These are phyloP conservation scores for Helicoverpa zea DNA, from an alignment of 1,140 invertebrate genomes.

Conservation along the genomic window DNA sequence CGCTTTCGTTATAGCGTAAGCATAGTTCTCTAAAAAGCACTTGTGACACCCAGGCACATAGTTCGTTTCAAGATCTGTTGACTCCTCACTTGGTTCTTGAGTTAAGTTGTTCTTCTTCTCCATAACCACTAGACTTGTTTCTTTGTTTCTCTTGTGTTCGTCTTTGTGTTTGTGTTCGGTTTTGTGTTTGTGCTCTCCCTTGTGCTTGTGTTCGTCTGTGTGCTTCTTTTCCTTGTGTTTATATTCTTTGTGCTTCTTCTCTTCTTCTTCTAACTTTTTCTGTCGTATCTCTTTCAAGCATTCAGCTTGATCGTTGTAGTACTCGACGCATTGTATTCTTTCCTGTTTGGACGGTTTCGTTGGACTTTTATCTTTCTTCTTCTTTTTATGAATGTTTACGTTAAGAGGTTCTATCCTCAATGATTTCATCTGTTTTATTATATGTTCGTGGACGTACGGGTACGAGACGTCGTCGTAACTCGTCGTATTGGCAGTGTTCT, in stretches of 20 bases:
- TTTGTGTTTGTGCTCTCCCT: not conserved
- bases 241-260: constrained; percentile 66
- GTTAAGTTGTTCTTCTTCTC: constrained; percentile 76
- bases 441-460: constrained; percentile 80
- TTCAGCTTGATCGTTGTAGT: constrained; percentile 86
- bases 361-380: constrained; percentile 75
- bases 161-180: constrained; percentile 59
- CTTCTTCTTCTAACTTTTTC: constrained; percentile 80
- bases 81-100: constrained; percentile 82
- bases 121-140: constrained; percentile 64
- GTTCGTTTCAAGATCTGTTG: constrained; percentile 77
- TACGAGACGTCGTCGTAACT: constrained; percentile 68
- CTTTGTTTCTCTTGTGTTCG: constrained; percentile 65
- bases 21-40: constrained; percentile 85
- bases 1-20: constrained; percentile 82
- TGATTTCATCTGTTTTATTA: constrained; percentile 84
- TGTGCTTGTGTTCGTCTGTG: constrained; percentile 47
- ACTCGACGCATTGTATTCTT: constrained; percentile 78
- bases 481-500: constrained; percentile 65
- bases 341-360: constrained; percentile 77
- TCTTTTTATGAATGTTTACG: constrained; percentile 74
- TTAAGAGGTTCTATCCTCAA: constrained; percentile 80
- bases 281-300: constrained; percentile 83
- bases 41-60: constrained; percentile 83
- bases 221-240: constrained; percentile 64